Evolutionary conservation across 1,140 invertebrate species (phyloP).

Genomic region (Samia ricini): DNA sequence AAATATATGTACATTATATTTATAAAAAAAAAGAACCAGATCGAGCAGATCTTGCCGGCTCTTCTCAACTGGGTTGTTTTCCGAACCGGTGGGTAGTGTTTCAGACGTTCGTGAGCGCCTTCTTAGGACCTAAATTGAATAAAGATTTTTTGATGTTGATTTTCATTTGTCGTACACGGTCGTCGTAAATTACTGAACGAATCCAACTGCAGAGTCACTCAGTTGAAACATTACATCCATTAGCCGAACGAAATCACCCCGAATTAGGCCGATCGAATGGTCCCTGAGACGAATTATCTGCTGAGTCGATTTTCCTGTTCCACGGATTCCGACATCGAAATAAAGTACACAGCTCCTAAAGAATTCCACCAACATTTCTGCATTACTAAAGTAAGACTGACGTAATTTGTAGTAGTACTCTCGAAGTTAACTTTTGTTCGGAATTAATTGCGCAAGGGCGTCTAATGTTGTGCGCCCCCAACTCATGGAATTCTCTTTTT

Average conservation of each 20-base stretch:
- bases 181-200: constrained; percentile 5
- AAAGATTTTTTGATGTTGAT: too few species aligned
- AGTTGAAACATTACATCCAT: constrained; percentile 52
- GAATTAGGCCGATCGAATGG: constrained; percentile 48
- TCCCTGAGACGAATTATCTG: constrained; percentile 40
- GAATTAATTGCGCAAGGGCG: constrained; percentile 37
- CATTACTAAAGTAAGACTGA: constrained; percentile 42
- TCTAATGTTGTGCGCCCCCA: constrained; percentile 37
- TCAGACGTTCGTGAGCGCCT: too few species aligned
- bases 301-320: constrained; percentile 35
- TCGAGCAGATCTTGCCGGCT: too few species aligned
- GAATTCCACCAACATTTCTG: constrained; percentile 37
- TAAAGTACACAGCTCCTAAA: constrained; percentile 26
- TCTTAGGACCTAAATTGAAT: too few species aligned
- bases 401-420: constrained; percentile 41
- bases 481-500: constrained; percentile 26
- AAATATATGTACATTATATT: too few species aligned
- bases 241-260: constrained; percentile 41
- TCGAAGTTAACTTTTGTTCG: constrained; percentile 34
- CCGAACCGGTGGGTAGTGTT: too few species aligned
- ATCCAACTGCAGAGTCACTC: constrained; percentile 29
- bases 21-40: too few species aligned
- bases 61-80: too few species aligned
- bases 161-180: background rate
- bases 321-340: constrained; percentile 27